Percentiles rank a stretch among this genome's conserved stretches.
These are phyloP conservation scores for Brassicogethes aeneus DNA, from an alignment of 2,888 invertebrate species.

Conservation along the genomic window DNA sequence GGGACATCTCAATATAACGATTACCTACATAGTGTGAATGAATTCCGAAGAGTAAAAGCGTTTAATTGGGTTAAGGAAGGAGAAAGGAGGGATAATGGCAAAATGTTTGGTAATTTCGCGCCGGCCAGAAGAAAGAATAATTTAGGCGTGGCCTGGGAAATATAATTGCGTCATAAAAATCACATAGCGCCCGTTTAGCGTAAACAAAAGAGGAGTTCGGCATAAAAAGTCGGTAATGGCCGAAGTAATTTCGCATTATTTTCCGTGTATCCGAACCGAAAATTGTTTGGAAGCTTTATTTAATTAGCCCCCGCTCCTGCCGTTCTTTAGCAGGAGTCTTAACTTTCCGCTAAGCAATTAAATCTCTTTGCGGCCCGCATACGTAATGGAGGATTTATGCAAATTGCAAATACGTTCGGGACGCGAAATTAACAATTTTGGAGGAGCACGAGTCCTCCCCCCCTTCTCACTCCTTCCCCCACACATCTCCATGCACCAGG, in stretches of 20 bases:
- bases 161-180: conserved; percentile 5
- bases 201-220: conserved; percentile 1
- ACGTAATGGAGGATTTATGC: conserved; percentile 37
- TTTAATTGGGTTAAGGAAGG: too few relatives aligned
- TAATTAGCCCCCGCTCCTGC: conserved; percentile 34
- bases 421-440: conserved; percentile 30
- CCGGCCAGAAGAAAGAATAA: not conserved
- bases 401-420: conserved; percentile 32
- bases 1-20: too few relatives aligned
- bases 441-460: conserved; percentile 7
- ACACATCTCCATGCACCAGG: not conserved
- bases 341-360: conserved; percentile 37
- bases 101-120: not conserved
- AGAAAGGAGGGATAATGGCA: too few relatives aligned
- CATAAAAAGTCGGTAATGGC: conserved; percentile 8
- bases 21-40: too few relatives aligned
- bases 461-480: not conserved
- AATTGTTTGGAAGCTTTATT: conserved; percentile 36
- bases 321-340: too few relatives aligned
- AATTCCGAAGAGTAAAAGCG: too few relatives aligned
- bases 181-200: conserved; percentile 1
- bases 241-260: conserved; percentile 8
- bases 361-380: conserved; percentile 36
- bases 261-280: conserved; percentile 28
- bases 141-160: not conserved